Base-by-base conservation (phyloP, 2,113 vertebrate species). In the Catharus bicknelli region DNA sequence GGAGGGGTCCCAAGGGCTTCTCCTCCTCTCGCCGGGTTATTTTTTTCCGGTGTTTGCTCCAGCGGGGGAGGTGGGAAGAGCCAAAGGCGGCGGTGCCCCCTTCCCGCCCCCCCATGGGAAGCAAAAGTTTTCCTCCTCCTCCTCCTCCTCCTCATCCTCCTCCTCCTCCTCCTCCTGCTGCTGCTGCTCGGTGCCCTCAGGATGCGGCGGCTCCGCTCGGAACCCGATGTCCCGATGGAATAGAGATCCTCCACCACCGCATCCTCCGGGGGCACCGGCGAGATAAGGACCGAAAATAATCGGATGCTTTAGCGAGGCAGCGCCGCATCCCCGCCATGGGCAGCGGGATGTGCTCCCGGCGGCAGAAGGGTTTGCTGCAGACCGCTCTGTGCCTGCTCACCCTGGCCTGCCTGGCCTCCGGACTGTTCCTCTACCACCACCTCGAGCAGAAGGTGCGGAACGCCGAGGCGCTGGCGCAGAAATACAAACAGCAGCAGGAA, bases 401-500 rank as follows among this genome's bases (percentile, higher is more conserved):
- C 0, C 8, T 95, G 57, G 92, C 94, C 1, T 94, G 95, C 43
- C 36, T 97, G 83, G 97, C 88, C 74, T 95, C 94, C 4, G 97
- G 93, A 4, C 72, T 55, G 11, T 94, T 97, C 32, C 30, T 97
- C 19, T 97, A 96, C 90, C 80, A 15, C 27, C 96, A 96, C 83
- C 72, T 96, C 77, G 94, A 95, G 91, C 78, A 96, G 11, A 97
- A 96, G 77, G 92, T 94, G 91, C 89, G 61, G 63, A 63, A 19
- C 36, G 93, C 97, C 1, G 96, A 97, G 20, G 79, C 70, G 9
- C 80, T 96, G 84, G 91, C 97, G 15, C 85, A 91, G 88, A 97
- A 96, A 79, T 95, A 94, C 96, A 97, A 94, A 13, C 97, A 97
- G 96, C 97, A 98, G 95, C 97, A 98, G 63, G 97, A 98, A 79